A percentile compares a stretch with the other conserved stretches of the same genome.
Evolutionary conservation across 2,797 vertebrate genomes (phyloP).

Genomic region (Nannoperca obscura): DNA sequence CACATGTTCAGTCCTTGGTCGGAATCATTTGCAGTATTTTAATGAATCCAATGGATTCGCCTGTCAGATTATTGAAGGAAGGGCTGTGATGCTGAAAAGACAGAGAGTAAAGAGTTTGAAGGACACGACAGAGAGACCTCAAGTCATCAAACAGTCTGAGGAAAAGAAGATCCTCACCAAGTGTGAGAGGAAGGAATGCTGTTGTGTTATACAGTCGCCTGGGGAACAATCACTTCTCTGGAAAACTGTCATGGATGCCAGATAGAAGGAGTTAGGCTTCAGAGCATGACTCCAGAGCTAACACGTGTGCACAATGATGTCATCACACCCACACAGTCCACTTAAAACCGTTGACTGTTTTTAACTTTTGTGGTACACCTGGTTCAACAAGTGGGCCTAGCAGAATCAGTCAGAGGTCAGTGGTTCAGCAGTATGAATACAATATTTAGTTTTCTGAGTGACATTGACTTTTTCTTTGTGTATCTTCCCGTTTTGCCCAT

Average conservation of each 20-base stretch:
- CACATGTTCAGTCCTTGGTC: neutral
- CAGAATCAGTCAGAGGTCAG: constrained; percentile 3
- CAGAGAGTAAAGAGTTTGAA: constrained; percentile 2
- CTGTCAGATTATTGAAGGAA: neutral
- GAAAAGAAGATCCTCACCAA: constrained; percentile 52
- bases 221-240: constrained; percentile 79
- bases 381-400: constrained; percentile 22
- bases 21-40: neutral
- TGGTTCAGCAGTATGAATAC: neutral
- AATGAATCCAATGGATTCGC: constrained; percentile 3
- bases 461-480: no score
- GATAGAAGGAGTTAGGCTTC: constrained; percentile 52
- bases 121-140: constrained; percentile 40
- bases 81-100: constrained; percentile 16
- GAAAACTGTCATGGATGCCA: constrained; percentile 79
- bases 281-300: constrained; percentile 45
- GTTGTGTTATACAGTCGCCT: constrained; percentile 80
- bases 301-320: constrained; percentile 57
- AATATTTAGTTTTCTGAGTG: neutral
- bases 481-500: neutral
- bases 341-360: constrained; percentile 24
- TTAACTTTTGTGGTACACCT: constrained; percentile 45
- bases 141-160: constrained; percentile 41
- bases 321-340: constrained; percentile 33
- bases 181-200: constrained; percentile 82